Conservation (phyloP, 2,888 invertebrate species). For the Lasioglossum lativentre region DNA sequence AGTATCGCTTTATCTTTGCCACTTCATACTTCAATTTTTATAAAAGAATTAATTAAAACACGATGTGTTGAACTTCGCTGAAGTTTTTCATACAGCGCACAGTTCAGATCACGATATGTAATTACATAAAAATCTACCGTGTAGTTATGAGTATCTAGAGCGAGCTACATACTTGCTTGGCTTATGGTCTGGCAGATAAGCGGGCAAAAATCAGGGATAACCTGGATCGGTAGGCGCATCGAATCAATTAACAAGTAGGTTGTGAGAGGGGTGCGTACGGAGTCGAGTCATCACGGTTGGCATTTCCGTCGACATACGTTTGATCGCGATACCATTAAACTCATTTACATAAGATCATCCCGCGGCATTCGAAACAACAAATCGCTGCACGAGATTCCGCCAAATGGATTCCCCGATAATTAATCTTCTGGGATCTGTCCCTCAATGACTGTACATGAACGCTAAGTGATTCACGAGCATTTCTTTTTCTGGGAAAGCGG, state of each 20-base stretch:
- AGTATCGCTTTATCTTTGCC: background rate
- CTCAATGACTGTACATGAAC: background rate
- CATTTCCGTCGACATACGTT: slow-evolving; percentile 45
- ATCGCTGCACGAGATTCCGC: slow-evolving; percentile 52
- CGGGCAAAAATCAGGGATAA: background rate
- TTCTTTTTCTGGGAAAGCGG: background rate
- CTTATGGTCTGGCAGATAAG: background rate
- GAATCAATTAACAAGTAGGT: slow-evolving; percentile 41
- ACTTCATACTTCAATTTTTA: no score
- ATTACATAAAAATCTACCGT: background rate
- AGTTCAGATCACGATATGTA: background rate
- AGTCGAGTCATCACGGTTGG: slow-evolving; percentile 27
- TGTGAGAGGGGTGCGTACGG: slow-evolving; percentile 4
- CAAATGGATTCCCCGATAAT: slow-evolving; percentile 74
- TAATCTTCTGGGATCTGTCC: slow-evolving; percentile 68
- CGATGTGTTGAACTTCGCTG: background rate
- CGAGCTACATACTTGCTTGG: background rate
- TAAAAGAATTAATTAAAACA: no score
- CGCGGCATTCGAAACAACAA: slow-evolving; percentile 35
- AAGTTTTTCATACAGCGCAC: background rate
- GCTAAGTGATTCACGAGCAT: slow-evolving; percentile 3
- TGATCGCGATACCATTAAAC: slow-evolving; percentile 48
- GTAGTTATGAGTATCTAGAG: background rate
- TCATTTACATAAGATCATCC: slow-evolving; percentile 35
- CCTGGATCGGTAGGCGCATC: background rate